Evolutionary conservation across 2,888 invertebrate genomes (phyloP).

Genomic region (Drosophila infuscata): DNA sequence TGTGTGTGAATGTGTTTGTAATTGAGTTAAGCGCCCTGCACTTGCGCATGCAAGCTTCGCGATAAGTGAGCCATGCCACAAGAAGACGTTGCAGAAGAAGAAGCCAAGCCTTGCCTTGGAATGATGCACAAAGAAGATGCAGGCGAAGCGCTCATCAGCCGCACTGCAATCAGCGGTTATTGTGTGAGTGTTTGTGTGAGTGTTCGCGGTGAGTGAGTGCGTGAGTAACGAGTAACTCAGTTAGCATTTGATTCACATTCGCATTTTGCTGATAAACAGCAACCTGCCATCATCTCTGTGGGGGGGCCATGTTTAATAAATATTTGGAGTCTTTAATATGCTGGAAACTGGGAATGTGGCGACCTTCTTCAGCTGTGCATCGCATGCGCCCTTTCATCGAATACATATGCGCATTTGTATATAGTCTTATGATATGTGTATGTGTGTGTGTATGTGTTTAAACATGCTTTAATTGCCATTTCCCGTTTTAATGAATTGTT

Average conservation of each 20-base stretch:
- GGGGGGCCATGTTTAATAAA: slow-evolving; percentile 45
- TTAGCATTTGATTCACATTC: slow-evolving; percentile 40
- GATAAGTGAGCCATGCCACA: slow-evolving; percentile 68
- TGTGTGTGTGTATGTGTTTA: slow-evolving; percentile 14
- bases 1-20: slow-evolving; percentile 49
- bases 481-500: slow-evolving; percentile 81
- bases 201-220: slow-evolving; percentile 22
- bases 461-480: slow-evolving; percentile 71
- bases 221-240: slow-evolving; percentile 56
- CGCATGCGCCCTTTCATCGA: slow-evolving; percentile 33
- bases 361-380: slow-evolving; percentile 48
- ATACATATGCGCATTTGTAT: slow-evolving; percentile 29
- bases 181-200: slow-evolving; percentile 29
- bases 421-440: slow-evolving; percentile 55
- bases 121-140: slow-evolving; percentile 25
- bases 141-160: slow-evolving; percentile 18
- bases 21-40: slow-evolving; percentile 69
- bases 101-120: slow-evolving; percentile 2
- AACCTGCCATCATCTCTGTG: slow-evolving; percentile 43
- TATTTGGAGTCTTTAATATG: slow-evolving; percentile 49
- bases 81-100: neutral
- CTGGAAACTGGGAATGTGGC: slow-evolving; percentile 31
- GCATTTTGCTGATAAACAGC: slow-evolving; percentile 24
- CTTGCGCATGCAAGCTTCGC: slow-evolving; percentile 23
- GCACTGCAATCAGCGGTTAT: slow-evolving; percentile 57